Evolutionary conservation across 1,140 invertebrate species (phyloP).

Genomic region (Lasaia peninsularis): DNA sequence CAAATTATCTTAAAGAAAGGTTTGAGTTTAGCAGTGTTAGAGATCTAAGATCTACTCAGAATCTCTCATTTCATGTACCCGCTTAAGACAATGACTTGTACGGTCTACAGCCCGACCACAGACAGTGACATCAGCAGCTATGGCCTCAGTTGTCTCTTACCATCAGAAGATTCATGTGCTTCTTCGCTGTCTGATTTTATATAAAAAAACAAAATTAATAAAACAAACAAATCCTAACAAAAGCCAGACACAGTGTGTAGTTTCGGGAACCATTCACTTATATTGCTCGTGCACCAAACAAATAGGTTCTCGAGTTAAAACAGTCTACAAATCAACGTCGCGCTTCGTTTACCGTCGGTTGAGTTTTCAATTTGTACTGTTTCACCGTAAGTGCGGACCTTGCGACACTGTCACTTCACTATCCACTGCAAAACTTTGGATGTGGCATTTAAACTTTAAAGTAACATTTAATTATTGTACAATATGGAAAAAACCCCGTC

Average conservation of each 20-base stretch:
- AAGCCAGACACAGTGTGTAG: background rate
- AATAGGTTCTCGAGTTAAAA: conserved; percentile 22
- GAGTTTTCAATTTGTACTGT: conserved; percentile 65
- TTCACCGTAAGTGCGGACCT: conserved; percentile 52
- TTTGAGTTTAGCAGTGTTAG: too few relatives aligned
- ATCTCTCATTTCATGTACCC: too few relatives aligned
- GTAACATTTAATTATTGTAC: too few relatives aligned
- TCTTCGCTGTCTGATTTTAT: too few relatives aligned
- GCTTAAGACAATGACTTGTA: too few relatives aligned
- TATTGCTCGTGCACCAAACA: conserved; percentile 3
- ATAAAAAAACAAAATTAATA: background rate
- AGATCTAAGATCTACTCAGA: too few relatives aligned
- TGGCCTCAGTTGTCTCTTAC: too few relatives aligned
- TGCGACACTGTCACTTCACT: conserved; percentile 23
- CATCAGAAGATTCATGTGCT: too few relatives aligned
- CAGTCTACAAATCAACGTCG: conserved; percentile 61
- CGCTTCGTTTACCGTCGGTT: conserved; percentile 54
- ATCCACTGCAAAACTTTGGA: conserved; percentile 16
- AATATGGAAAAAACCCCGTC: too few relatives aligned
- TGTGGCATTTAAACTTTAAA: background rate
- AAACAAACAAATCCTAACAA: background rate
- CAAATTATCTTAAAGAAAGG: too few relatives aligned
- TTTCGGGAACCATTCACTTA: background rate
- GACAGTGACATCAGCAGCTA: too few relatives aligned
- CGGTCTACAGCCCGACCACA: too few relatives aligned